Percentiles rank a stretch among this genome's conserved stretches.
Conservation (phyloP, 2,888 invertebrate genomes). For the Caenorhabditis wallacei region DNA sequence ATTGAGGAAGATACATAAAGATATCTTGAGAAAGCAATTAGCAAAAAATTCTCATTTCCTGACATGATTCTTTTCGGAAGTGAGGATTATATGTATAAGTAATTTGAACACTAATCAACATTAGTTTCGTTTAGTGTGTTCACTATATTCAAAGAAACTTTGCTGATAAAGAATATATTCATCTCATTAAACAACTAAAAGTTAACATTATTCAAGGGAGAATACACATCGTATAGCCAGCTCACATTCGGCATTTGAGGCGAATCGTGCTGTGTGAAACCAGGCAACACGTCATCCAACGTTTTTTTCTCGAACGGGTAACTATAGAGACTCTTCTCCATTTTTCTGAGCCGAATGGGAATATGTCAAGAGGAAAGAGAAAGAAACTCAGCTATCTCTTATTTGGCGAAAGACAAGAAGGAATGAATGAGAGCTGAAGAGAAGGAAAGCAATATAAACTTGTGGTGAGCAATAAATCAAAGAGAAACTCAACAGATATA, state of each 20-base stretch:
- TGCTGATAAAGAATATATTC: too few species aligned
- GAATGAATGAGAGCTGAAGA: neutral
- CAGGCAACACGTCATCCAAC: neutral
- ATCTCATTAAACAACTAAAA: too few species aligned
- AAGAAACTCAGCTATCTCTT: neutral
- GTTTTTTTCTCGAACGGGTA: neutral
- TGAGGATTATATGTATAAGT: too few species aligned
- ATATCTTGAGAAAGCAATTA: neutral
- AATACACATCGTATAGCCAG: too few species aligned
- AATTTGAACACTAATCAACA: too few species aligned
- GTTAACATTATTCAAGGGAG: too few species aligned
- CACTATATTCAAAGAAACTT: too few species aligned
- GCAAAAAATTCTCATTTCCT: neutral
- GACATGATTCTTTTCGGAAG: conserved; percentile 21
- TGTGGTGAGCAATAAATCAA: neutral
- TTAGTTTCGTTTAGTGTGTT: too few species aligned
- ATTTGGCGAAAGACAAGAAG: neutral
- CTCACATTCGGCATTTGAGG: neutral
- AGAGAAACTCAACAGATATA: neutral
- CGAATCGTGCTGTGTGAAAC: neutral
- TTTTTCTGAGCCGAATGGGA: neutral
- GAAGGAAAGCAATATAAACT: neutral
- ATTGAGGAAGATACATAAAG: neutral
- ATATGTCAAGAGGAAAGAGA: neutral
- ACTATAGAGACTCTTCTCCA: conserved; percentile 1